A percentile compares a stretch with the other conserved stretches of the same genome.
These are phyloP conservation scores for Acanthoscelides obtectus DNA, from an alignment of 2,888 invertebrate species.

Conservation along the genomic window DNA sequence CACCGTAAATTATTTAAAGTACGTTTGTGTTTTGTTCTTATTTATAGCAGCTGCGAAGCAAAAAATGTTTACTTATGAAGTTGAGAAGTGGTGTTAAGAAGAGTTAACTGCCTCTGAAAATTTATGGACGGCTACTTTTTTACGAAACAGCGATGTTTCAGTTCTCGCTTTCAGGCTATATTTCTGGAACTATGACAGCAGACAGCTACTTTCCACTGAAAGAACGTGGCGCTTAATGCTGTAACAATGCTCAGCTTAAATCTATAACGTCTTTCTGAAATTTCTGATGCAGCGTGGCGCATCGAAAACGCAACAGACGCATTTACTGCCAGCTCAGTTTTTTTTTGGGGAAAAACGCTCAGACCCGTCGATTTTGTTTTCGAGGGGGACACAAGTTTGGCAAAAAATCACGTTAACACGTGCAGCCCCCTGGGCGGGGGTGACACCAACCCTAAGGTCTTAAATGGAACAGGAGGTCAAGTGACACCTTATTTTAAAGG, in stretches of 20 bases:
- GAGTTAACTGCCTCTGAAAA: neutral
- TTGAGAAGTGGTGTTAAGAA: neutral
- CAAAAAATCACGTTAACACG: too few species aligned
- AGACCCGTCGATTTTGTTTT: too few species aligned
- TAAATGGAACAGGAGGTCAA: too few species aligned
- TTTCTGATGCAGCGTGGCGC: too few species aligned
- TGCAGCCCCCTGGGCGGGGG: too few species aligned
- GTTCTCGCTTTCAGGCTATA: neutral
- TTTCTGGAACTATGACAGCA: neutral
- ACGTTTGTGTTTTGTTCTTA: neutral
- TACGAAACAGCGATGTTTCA: neutral
- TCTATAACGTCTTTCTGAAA: too few species aligned
- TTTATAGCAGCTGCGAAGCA: neutral
- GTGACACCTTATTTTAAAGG: too few species aligned
- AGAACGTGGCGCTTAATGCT: neutral
- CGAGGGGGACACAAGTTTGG: too few species aligned
- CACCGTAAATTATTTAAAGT: neutral
- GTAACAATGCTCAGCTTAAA: neutral
- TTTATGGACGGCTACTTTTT: neutral
- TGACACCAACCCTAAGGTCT: too few species aligned
- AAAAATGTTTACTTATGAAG: neutral
- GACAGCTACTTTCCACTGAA: neutral
- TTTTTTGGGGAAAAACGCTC: too few species aligned
- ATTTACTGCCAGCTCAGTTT: too few species aligned
- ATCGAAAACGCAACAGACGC: too few species aligned